Evolutionary conservation across 1,140 invertebrate species (phyloP).

Genomic region (Nilaparvata lugens): DNA sequence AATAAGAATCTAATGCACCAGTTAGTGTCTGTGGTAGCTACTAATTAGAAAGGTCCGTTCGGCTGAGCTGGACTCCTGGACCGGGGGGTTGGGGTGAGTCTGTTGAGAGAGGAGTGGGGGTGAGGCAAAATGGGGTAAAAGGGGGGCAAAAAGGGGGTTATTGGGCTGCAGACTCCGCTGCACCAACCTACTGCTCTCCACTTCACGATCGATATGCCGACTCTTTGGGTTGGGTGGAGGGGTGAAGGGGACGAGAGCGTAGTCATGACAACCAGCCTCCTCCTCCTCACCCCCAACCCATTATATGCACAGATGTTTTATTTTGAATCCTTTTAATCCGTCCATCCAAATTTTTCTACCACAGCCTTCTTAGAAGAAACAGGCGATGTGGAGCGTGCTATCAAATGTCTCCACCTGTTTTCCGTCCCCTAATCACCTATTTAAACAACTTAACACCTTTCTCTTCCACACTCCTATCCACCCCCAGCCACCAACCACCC

Average conservation of each 20-base stretch:
- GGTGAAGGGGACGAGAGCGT: background rate
- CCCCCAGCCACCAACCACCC: too few species aligned
- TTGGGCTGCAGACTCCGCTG: background rate
- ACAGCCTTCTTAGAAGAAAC: background rate
- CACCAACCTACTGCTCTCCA: background rate
- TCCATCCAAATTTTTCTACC: constrained; percentile 2
- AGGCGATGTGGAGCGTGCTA: too few species aligned
- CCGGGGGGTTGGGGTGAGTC: background rate
- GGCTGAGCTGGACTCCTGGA: too few species aligned
- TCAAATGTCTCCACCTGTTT: too few species aligned
- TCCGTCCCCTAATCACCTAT: too few species aligned
- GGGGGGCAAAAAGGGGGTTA: background rate
- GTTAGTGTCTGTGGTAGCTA: too few species aligned
- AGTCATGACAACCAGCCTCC: background rate
- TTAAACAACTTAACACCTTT: too few species aligned
- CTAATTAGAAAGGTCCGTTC: too few species aligned
- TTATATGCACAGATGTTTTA: constrained; percentile 4
- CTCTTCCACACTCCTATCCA: too few species aligned
- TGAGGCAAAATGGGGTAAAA: background rate
- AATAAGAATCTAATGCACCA: too few species aligned
- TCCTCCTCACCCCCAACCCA: background rate
- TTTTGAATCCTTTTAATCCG: constrained; percentile 2
- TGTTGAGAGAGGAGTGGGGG: background rate
- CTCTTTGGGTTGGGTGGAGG: too few species aligned
- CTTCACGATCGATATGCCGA: too few species aligned